Evolutionary conservation across 2,113 vertebrate genomes (phyloP).

Genomic region (Calonectris borealis): DNA sequence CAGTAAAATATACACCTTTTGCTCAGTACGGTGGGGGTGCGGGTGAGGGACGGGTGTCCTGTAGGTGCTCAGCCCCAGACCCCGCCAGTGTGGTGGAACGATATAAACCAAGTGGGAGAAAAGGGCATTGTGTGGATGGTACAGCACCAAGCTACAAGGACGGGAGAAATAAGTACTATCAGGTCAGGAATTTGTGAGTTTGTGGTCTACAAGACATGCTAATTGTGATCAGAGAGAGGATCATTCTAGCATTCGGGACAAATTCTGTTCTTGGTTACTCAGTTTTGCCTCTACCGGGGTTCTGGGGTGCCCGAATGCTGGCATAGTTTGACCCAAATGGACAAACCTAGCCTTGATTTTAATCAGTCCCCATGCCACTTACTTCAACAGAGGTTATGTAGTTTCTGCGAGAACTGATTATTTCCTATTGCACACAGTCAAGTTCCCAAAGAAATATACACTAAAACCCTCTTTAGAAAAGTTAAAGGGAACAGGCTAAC

Average conservation of each 20-base stretch:
- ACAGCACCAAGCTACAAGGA: neutral
- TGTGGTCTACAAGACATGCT: neutral
- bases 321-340: neutral
- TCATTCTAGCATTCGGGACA: neutral
- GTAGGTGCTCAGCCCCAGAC: neutral
- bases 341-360: neutral
- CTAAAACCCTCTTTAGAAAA: neutral
- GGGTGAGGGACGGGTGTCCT: accelerated
- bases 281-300: neutral
- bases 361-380: neutral
- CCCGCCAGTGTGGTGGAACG: accelerated
- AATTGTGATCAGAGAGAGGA: neutral
- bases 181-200: neutral
- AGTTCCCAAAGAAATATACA: neutral
- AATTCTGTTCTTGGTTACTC: neutral
- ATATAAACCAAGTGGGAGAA: neutral
- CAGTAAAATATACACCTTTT: neutral
- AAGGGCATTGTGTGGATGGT: accelerated
- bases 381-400: neutral
- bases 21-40: neutral
- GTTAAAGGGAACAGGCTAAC: neutral
- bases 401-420: neutral
- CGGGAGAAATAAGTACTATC: neutral
- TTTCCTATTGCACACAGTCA: neutral
- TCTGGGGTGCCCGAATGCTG: neutral